A percentile compares a stretch with the other conserved stretches of the same genome.
Evolutionary conservation across 2,888 invertebrate genomes (phyloP).

Genomic region (Euzetes globulus): DNA sequence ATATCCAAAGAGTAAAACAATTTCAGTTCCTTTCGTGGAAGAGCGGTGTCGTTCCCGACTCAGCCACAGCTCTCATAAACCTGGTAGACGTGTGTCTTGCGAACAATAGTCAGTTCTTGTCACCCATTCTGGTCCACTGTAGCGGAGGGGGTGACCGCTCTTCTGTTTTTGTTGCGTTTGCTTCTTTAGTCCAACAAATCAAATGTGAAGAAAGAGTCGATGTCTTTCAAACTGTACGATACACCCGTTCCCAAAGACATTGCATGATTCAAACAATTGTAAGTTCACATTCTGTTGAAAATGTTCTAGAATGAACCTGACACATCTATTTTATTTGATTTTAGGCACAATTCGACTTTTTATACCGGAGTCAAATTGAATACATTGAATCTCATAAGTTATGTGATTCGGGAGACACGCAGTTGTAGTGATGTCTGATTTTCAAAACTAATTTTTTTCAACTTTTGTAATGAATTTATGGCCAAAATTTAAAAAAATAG

Average conservation of each 20-base stretch:
- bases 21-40: constrained; percentile 36
- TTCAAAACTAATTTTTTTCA: no score
- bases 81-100: constrained; percentile 31
- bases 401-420: constrained; percentile 42
- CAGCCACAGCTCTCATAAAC: constrained; percentile 31
- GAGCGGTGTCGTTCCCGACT: constrained; percentile 37
- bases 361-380: constrained; percentile 71
- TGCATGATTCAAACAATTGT: constrained; percentile 75
- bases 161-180: constrained; percentile 79
- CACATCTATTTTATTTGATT: constrained; percentile 44
- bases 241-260: constrained; percentile 73
- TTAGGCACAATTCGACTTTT: constrained; percentile 84
- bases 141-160: constrained; percentile 77
- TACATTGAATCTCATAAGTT: constrained; percentile 42
- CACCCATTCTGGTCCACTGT: constrained; percentile 42
- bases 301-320: no score
- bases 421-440: constrained; percentile 42
- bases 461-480: no score
- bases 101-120: constrained; percentile 25
- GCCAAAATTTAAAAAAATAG: no score
- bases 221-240: constrained; percentile 72
- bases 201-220: constrained; percentile 76
- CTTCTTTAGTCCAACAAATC: constrained; percentile 74
- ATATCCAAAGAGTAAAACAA: constrained; percentile 30
- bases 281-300: no score